Conservation (phyloP, 2,797 vertebrate genomes). For the Stomatorhinus walkeri region DNA sequence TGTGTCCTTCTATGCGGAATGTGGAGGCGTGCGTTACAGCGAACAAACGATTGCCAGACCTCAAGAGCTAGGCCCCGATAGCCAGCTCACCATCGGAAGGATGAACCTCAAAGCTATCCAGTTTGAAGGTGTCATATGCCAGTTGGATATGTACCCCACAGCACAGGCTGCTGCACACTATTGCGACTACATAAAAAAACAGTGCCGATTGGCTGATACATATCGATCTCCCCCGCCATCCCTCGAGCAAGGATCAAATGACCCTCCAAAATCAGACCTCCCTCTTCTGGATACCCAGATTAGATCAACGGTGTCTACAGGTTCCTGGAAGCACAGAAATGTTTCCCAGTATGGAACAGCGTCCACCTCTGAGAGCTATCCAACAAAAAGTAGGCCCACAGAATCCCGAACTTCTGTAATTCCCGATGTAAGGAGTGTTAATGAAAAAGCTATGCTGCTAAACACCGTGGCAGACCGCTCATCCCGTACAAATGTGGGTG, state of each 20-base stretch:
- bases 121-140: slow-evolving; percentile 83
- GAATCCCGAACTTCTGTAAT: slow-evolving; percentile 33
- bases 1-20: slow-evolving; percentile 72
- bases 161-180: slow-evolving; percentile 78
- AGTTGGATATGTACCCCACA: slow-evolving; percentile 85
- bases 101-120: slow-evolving; percentile 73
- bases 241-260: slow-evolving; percentile 30
- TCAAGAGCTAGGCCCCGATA: slow-evolving; percentile 59
- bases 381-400: slow-evolving; percentile 26
- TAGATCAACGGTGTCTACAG: slow-evolving; percentile 5
- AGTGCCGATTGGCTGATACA: slow-evolving; percentile 77
- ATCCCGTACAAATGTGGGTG: slow-evolving; percentile 25
- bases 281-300: slow-evolving; percentile 16
- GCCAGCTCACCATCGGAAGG: slow-evolving; percentile 79
- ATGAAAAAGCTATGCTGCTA: slow-evolving; percentile 31
- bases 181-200: slow-evolving; percentile 80
- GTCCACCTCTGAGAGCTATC: slow-evolving; percentile 27
- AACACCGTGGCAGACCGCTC: slow-evolving; percentile 21
- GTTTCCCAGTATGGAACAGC: slow-evolving; percentile 29
- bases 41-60: slow-evolving; percentile 62
- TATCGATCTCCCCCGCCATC: slow-evolving; percentile 58
- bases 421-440: slow-evolving; percentile 34
- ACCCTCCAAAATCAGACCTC: slow-evolving; percentile 20
- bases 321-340: slow-evolving; percentile 32
- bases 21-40: slow-evolving; percentile 69